These are phyloP conservation scores for Hyposoter dolosus DNA, from an alignment of 2,888 invertebrate genomes.

Conservation along the genomic window DNA sequence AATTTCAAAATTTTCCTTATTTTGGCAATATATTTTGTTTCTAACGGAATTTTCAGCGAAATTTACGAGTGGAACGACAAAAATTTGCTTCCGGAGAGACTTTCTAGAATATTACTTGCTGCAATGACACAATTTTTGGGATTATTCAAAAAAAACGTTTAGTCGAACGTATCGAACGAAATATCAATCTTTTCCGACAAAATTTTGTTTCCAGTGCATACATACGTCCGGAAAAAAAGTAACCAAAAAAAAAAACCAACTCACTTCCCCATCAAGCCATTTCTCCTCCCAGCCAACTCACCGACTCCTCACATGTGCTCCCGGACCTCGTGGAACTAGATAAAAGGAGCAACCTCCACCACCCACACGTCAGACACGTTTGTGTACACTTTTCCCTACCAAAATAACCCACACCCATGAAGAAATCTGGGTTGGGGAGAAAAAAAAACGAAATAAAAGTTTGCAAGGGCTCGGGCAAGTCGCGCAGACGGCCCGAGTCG, in stretches of 20 bases:
- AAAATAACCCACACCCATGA: constrained; percentile 31
- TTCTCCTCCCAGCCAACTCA: constrained; percentile 4
- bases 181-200: too few relatives aligned
- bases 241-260: not conserved
- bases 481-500: constrained; percentile 77
- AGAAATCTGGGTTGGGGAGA: constrained; percentile 43
- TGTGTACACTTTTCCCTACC: not conserved
- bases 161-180: too few relatives aligned
- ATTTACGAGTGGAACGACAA: too few relatives aligned
- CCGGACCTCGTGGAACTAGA: not conserved
- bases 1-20: too few relatives aligned
- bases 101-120: too few relatives aligned
- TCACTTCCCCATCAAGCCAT: not conserved
- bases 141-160: too few relatives aligned
- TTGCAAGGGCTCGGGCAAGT: constrained; percentile 64
- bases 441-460: constrained; percentile 43
- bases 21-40: too few relatives aligned
- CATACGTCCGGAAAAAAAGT: not conserved
- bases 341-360: not conserved
- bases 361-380: not conserved
- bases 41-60: too few relatives aligned
- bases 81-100: too few relatives aligned
- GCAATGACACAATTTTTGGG: too few relatives aligned
- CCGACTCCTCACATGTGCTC: constrained; percentile 8
- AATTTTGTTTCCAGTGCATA: not conserved